Percentiles rank a stretch among this genome's conserved stretches.
Conservation (phyloP, 2,797 vertebrate genomes). For the Syngnathus acus region DNA sequence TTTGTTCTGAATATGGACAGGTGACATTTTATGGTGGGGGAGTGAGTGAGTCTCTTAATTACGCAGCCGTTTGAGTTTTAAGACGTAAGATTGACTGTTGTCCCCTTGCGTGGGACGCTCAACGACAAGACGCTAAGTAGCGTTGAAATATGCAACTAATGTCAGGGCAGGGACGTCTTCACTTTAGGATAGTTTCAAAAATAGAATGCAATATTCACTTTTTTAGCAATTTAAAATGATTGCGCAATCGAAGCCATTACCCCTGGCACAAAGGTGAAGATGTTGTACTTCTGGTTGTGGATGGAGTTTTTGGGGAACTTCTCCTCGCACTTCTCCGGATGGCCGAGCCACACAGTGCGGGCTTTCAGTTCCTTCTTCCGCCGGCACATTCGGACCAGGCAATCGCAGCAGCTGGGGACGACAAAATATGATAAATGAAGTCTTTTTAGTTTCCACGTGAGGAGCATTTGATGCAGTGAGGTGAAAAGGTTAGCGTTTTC, state of each 20-base stretch:
- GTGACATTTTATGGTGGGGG: constrained; percentile 65
- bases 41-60: constrained; percentile 62
- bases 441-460: background rate
- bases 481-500: constrained; percentile 2
- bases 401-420: constrained; percentile 83
- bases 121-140: constrained; percentile 24
- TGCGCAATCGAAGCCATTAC: constrained; percentile 52
- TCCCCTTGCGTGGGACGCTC: constrained; percentile 37
- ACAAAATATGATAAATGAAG: background rate
- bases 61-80: constrained; percentile 58
- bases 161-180: background rate
- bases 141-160: background rate
- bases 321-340: constrained; percentile 95
- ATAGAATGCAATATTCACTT: too few relatives aligned
- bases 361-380: constrained; percentile 85
- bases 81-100: constrained; percentile 60
- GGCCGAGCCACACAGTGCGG: constrained; percentile 85
- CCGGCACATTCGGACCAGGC: constrained; percentile 77
- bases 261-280: constrained; percentile 96
- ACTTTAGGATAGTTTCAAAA: background rate
- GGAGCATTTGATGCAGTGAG: background rate
- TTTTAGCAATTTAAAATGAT: too few relatives aligned
- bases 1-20: constrained; percentile 67
- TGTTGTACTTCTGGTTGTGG: constrained; percentile 98
- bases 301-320: constrained; percentile 93